Evolutionary conservation across 2,888 invertebrate species (phyloP), one percentile per base, ranked within the genome.

Genomic region (Auanema freiburgensis): DNA sequence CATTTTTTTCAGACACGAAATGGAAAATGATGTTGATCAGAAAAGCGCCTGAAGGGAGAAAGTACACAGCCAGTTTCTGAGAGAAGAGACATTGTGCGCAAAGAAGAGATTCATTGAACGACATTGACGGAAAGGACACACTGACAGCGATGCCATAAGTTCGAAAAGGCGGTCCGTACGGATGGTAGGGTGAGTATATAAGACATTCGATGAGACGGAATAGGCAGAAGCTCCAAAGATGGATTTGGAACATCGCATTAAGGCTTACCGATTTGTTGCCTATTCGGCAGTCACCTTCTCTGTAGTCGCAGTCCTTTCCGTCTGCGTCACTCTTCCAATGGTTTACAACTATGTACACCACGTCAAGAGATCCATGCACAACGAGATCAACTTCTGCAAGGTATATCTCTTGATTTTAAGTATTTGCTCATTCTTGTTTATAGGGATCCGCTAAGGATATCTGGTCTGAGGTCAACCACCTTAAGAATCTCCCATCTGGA

Each of bases 401-500:
- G 57, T 57, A 16, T 33, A 8, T 33, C 8, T 33, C 8, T 3
- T 8, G 8, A 33, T 33, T 8, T 5, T 33, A 8, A 33, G 8
- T 8, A 46, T 5, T 21, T 18, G 18, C 8, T 33, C 4, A 33
- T 33, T 33, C 33, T 33, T 33, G 3, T 33, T 8, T 57, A 46
- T 40, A 59, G 63, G 69, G 73, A 60, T 74, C 73, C 59, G 73
- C 73, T 54, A 74, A 71, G 69, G 71, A 74, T 57, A 74, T 74
- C 67, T 74, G 73, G 73, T 59, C 64, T 57, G 73, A 74, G 66
- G 76, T 76, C 55, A 72, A 72, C 65, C 71, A 72, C 55, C 69
- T 76, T 42, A 76, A 76, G 69, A 62, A 66, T 44, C 63, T 75
- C 25, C 73, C 74, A 43, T 54, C 73, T 57, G 64, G 68, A 58